Evolutionary conservation across 1,140 invertebrate species (phyloP), one percentile per base, ranked within the genome.

Genomic region (Chelonus insularis): DNA sequence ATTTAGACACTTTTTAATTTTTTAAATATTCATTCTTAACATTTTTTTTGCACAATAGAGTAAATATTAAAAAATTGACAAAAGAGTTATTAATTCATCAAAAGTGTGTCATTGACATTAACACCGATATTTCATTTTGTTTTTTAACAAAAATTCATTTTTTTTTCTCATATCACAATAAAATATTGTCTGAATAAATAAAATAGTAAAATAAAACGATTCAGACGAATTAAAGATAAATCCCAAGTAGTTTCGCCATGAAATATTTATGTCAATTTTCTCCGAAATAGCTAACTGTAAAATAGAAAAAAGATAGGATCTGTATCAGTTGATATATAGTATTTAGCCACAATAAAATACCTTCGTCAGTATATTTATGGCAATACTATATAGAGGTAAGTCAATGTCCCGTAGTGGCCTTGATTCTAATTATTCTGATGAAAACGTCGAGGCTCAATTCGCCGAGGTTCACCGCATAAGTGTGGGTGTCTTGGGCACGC

Each of bases 391-490:
- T 69, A 60, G 63, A 65, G 63, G 60, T 64, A 59, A 67, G 67
- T 51, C 63, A 71, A 70, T 70, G 68, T 68, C 65, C 57, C 47
- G 34, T 9, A 11, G 52, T 60, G 70, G 60, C 70, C 70, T 72
- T 72, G 70, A 58, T 69, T 69, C 70, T 72, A 71, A 71, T 71
- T 71, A 48, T 23, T 45, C 65, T 39, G 41, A 39, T 65, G 60
- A 47, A 68, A 67, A 65, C 59, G 52, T 56, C 60, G 60, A 48
- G 37, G 62, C 58, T 1, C 2, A 3, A 12, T 29, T 50, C 4
- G 52, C 16, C 54, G 37, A 20, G 56, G 45, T 60, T 68, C 52
- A 45, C 43, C 45, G 25, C 29, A 59, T 56, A 56, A 66, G 50
- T 51, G 56, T 62, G 36, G 52, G 51, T 66, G 47, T 47, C 32